Evolutionary conservation across 1,140 invertebrate species (phyloP).

Genomic region (Temnothorax longispinosus): DNA sequence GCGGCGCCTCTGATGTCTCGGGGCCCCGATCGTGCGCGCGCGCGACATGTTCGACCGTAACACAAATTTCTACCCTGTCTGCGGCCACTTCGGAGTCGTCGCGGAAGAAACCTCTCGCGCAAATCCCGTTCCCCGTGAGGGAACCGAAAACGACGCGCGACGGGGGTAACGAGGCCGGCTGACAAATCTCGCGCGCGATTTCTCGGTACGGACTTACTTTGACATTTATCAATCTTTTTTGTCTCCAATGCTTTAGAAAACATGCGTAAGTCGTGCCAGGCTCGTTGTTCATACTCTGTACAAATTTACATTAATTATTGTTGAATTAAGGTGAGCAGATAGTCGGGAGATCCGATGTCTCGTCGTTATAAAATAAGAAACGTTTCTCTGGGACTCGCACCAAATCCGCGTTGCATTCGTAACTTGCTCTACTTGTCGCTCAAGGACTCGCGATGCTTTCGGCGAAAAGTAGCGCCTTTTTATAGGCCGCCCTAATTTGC

Average conservation of each 20-base stretch:
- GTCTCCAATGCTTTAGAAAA: neutral
- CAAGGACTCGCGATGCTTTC: slow-evolving; percentile 26
- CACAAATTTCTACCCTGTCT: slow-evolving; percentile 48
- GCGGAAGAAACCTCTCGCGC: slow-evolving; percentile 9
- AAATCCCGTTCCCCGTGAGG: slow-evolving; percentile 4
- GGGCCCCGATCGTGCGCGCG: slow-evolving; percentile 67
- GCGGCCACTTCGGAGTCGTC: neutral
- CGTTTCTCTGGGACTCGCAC: neutral
- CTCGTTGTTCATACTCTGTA: neutral
- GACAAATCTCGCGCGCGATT: neutral
- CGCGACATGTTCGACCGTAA: slow-evolving; percentile 48
- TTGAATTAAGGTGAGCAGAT: neutral
- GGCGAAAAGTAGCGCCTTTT: slow-evolving; percentile 57
- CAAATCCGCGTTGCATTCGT: neutral
- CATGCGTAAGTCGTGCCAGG: neutral
- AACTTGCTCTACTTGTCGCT: slow-evolving; percentile 28
- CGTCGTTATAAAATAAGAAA: neutral
- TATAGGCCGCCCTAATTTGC: slow-evolving; percentile 57
- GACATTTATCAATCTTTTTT: neutral
- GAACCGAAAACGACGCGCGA: neutral
- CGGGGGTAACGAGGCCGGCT: neutral
- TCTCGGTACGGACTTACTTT: neutral
- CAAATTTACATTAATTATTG: neutral
- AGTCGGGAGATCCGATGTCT: neutral
- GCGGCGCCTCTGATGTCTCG: slow-evolving; percentile 84